Conservation (phyloP, 1,140 invertebrate genomes). For the Lethrus apterus region DNA sequence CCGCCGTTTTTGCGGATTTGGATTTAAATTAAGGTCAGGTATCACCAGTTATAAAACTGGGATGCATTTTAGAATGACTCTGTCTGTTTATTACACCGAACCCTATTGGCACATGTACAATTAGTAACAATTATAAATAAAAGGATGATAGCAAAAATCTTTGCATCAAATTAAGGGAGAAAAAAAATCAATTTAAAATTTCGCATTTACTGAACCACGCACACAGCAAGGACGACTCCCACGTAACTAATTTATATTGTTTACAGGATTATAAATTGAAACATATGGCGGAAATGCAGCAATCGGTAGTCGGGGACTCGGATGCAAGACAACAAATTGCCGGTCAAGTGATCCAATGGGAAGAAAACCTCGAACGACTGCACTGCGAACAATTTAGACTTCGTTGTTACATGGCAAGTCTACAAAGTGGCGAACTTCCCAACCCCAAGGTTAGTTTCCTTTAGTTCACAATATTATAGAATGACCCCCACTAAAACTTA, state of each 20-base stretch:
- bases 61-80: not conserved
- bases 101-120: too few species aligned
- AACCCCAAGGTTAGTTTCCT: constrained; percentile 82
- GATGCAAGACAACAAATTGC: constrained; percentile 86
- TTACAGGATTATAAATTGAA: constrained; percentile 89
- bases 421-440: constrained; percentile 91
- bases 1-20: not conserved
- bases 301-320: constrained; percentile 87
- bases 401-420: constrained; percentile 92
- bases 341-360: constrained; percentile 90
- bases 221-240: too few species aligned
- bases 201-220: too few species aligned
- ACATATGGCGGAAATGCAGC: constrained; percentile 95
- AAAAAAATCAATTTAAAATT: too few species aligned
- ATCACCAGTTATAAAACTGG: not conserved
- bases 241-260: constrained; percentile 22
- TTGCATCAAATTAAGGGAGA: too few species aligned
- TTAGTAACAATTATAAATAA: too few species aligned
- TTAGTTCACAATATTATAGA: not conserved
- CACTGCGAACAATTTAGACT: constrained; percentile 96
- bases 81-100: too few species aligned
- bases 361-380: constrained; percentile 91
- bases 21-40: not conserved
- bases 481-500: not conserved
- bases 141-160: too few species aligned